phyloP scores from a whole-genome alignment of 2,113 vertebrate species.

The Hippocampus barbouri region DNA sequence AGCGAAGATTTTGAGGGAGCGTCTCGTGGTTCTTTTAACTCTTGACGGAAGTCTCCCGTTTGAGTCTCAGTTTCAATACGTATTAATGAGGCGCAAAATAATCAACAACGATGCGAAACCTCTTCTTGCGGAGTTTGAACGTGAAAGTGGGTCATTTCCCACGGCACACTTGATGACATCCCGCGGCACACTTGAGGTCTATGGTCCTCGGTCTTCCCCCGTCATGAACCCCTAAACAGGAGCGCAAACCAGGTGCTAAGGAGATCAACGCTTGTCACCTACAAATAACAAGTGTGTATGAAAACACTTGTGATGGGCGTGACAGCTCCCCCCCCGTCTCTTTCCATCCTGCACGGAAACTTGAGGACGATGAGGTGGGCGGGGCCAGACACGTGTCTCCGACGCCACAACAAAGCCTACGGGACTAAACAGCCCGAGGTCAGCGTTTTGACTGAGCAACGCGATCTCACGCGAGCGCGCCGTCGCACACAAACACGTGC shows the following conservation, averaged over 20 bases:
- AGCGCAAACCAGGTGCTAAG: slow-evolving; percentile 52
- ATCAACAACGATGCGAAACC: too few relatives aligned
- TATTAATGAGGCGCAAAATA: too few relatives aligned
- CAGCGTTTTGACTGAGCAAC: slow-evolving; percentile 54
- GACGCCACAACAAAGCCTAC: slow-evolving; percentile 62
- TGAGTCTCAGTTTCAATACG: too few relatives aligned
- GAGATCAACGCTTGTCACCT: slow-evolving; percentile 52
- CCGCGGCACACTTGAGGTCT: too few relatives aligned
- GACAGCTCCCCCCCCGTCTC: slow-evolving; percentile 37
- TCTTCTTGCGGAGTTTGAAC: too few relatives aligned
- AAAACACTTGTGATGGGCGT: slow-evolving; percentile 53
- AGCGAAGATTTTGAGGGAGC: too few relatives aligned
- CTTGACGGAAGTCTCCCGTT: too few relatives aligned
- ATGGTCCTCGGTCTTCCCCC: too few relatives aligned
- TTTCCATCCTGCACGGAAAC: slow-evolving; percentile 37
- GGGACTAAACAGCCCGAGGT: slow-evolving; percentile 58
- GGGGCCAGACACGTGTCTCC: slow-evolving; percentile 58
- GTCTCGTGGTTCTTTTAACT: too few relatives aligned
- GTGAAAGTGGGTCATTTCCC: too few relatives aligned
- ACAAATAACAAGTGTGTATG: slow-evolving; percentile 45
- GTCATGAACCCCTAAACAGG: slow-evolving; percentile 43
- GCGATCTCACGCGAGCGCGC: slow-evolving; percentile 49
- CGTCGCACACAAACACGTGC: slow-evolving; percentile 35
- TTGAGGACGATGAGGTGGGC: slow-evolving; percentile 7
- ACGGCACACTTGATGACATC: too few relatives aligned